Conservation (phyloP, 2,888 invertebrate genomes). For the Leptopilina drosophilae region DNA sequence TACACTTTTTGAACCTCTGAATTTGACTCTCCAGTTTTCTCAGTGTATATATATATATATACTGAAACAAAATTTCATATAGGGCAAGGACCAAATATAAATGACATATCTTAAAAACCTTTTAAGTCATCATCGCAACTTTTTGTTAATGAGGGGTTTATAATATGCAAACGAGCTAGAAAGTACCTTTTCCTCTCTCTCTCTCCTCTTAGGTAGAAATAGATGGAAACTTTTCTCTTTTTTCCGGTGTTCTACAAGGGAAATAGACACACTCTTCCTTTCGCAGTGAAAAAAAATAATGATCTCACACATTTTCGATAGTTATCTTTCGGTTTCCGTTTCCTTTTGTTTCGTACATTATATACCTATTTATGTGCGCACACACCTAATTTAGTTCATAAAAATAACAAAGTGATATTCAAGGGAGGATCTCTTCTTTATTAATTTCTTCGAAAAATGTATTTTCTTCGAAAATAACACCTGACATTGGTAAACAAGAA, state of each 20-base stretch:
- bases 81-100: no score
- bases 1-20: no score
- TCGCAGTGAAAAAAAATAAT: not conserved
- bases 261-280: constrained; percentile 20
- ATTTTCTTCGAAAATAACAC: not conserved
- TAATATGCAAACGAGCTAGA: constrained; percentile 2
- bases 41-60: no score
- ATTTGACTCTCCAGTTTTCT: no score
- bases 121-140: not conserved
- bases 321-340: constrained; percentile 36
- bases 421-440: no score
- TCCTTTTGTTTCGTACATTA: constrained; percentile 3
- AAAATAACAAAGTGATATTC: not conserved
- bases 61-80: no score
- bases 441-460: not conserved
- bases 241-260: not conserved
- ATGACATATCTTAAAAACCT: no score
- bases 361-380: not conserved
- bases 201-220: not conserved
- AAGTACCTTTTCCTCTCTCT: not conserved
- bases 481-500: no score
- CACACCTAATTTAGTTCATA: not conserved
- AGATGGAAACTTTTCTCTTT: constrained; percentile 20
- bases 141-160: constrained; percentile 1
- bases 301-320: constrained; percentile 20